Conservation (phyloP, 2,797 vertebrate species). For the Tamandua tetradactyla region DNA sequence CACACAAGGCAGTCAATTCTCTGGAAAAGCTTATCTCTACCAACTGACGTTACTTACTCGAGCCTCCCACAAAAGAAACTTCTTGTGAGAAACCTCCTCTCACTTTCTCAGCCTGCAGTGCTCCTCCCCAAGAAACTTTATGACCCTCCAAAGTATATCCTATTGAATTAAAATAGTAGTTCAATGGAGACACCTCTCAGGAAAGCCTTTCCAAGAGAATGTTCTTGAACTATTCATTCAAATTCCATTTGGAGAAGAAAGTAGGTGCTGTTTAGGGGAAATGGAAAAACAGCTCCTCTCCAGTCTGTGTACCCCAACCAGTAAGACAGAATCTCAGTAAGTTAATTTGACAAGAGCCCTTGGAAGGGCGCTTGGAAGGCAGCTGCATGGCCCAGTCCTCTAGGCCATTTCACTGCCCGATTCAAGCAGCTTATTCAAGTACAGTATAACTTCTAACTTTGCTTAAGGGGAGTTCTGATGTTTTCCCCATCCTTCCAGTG, state of each 20-base stretch:
- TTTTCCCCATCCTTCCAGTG: background rate
- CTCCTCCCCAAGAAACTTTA: background rate
- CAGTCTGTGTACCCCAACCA: background rate
- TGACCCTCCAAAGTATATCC: background rate
- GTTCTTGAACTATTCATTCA: slow-evolving; percentile 27
- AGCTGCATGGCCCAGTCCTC: background rate
- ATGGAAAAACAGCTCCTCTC: background rate
- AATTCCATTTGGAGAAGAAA: background rate
- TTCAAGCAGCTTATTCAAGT: background rate
- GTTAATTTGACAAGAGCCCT: background rate
- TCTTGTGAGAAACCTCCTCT: background rate
- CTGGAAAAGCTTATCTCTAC: background rate
- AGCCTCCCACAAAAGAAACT: background rate
- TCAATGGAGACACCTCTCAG: background rate
- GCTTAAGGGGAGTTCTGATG: background rate
- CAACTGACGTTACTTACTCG: background rate
- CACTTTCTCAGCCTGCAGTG: background rate
- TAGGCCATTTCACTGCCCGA: background rate
- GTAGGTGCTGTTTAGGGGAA: background rate
- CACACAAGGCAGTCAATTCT: background rate
- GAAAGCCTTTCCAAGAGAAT: background rate
- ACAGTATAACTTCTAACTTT: background rate
- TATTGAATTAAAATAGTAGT: background rate
- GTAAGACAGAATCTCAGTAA: background rate
- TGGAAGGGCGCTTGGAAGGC: background rate